Percentiles rank a stretch among this genome's conserved stretches.
Evolutionary conservation across 2,797 vertebrate genomes (phyloP).

Genomic region (Phrynocephalus vlangalii): DNA sequence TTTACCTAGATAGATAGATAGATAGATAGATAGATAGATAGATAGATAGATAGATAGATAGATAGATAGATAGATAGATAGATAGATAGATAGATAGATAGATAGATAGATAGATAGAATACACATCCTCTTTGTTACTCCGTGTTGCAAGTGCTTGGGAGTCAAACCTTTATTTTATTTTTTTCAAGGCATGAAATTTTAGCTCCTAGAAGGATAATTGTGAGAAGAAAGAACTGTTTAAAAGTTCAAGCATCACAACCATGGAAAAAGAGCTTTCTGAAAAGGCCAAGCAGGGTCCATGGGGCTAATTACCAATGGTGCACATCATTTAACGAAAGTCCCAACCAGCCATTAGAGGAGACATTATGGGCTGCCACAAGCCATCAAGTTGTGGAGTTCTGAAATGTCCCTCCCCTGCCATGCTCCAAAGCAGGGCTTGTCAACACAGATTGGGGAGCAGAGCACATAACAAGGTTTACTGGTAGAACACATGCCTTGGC

Average conservation of each 20-base stretch:
- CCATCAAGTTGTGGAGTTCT: background rate
- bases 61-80: too few species aligned
- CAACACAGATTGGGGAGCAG: background rate
- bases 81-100: too few species aligned
- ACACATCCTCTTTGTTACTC: background rate
- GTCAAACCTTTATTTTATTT: too few species aligned
- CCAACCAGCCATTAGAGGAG: background rate
- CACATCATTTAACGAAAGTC: background rate
- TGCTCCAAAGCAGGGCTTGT: background rate
- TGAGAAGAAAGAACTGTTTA: background rate
- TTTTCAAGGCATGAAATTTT: background rate
- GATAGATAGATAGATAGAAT: too few species aligned
- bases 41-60: too few species aligned
- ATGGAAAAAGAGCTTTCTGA: background rate
- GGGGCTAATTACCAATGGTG: background rate
- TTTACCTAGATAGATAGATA: background rate
- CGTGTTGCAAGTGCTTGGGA: background rate
- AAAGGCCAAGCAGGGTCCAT: background rate
- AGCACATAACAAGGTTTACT: too few species aligned
- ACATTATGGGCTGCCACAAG: background rate
- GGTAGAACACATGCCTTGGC: too few species aligned
- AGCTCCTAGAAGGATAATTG: background rate
- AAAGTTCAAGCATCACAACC: background rate
- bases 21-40: too few species aligned
- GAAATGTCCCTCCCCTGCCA: background rate